These are phyloP conservation scores for Melanophora roralis DNA, from an alignment of 2,888 invertebrate species.

Conservation along the genomic window DNA sequence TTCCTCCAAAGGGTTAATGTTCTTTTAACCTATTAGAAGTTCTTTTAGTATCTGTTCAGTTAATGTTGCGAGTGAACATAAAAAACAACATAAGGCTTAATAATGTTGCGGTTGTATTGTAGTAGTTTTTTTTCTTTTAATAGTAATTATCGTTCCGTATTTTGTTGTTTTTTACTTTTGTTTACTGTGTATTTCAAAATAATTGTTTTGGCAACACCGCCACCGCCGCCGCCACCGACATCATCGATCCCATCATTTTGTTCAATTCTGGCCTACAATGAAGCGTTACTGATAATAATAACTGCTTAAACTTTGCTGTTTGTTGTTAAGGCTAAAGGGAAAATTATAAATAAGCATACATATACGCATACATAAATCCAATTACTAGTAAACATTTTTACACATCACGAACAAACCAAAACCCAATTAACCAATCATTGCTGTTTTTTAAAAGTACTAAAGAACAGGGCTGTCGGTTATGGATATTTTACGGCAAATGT, in stretches of 20 bases:
- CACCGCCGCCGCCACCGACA: constrained; percentile 16
- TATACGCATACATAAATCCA: background rate
- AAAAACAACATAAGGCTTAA: constrained; percentile 47
- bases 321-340: constrained; percentile 37
- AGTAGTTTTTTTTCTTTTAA: constrained; percentile 35
- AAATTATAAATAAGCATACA: constrained; percentile 47
- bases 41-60: constrained; percentile 32
- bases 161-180: constrained; percentile 25
- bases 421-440: background rate
- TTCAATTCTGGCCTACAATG: constrained; percentile 35
- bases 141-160: constrained; percentile 48
- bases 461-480: no score
- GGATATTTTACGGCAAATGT: no score
- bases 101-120: constrained; percentile 48
- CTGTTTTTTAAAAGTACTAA: no score
- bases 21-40: constrained; percentile 40
- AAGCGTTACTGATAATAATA: constrained; percentile 40
- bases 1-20: constrained; percentile 15
- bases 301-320: constrained; percentile 41
- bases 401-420: no score
- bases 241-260: constrained; percentile 31
- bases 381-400: no score
- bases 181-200: constrained; percentile 50
- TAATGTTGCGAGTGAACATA: constrained; percentile 37
- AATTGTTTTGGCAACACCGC: constrained; percentile 51